A percentile compares a stretch with the other conserved stretches of the same genome.
Conservation (phyloP, 2,113 vertebrate genomes). For the Perccottus glenii region DNA sequence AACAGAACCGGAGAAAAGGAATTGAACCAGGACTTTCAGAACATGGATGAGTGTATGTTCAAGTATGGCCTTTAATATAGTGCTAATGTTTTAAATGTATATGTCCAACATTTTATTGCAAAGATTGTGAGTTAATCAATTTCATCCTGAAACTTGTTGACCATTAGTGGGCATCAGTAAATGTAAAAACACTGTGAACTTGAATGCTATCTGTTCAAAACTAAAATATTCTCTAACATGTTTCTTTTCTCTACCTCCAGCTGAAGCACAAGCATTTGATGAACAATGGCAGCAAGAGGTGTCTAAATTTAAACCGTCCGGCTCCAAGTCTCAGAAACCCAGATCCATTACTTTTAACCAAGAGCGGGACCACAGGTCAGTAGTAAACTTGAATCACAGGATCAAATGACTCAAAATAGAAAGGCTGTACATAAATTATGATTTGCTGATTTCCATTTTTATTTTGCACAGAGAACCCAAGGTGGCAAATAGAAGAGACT, state of each 20-base stretch:
- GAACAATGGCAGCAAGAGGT: constrained; percentile 89
- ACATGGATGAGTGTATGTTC: constrained; percentile 89
- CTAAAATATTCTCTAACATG: constrained; percentile 12
- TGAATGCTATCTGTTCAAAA: background rate
- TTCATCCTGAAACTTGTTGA: background rate
- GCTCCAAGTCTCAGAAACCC: constrained; percentile 58
- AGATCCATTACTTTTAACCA: constrained; percentile 52
- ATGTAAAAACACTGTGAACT: background rate
- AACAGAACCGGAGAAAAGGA: constrained; percentile 89
- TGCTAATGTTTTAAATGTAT: background rate
- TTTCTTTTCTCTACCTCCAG: constrained; percentile 67
- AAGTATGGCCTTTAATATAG: background rate
- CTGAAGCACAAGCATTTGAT: constrained; percentile 87
- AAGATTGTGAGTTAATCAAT: background rate
- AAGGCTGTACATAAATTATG: background rate
- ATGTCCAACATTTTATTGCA: background rate
- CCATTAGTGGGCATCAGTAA: no score
- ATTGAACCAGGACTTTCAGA: constrained; percentile 93
- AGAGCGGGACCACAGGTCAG: constrained; percentile 79
- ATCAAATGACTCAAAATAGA: constrained; percentile 34
- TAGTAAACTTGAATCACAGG: constrained; percentile 8
- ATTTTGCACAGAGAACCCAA: constrained; percentile 74
- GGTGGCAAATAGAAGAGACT: constrained; percentile 60
- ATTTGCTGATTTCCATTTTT: constrained; percentile 13
- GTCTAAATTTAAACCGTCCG: constrained; percentile 77